Evolutionary conservation across 2,113 vertebrate genomes (phyloP).

Genomic region (Dicentrarchus labrax): DNA sequence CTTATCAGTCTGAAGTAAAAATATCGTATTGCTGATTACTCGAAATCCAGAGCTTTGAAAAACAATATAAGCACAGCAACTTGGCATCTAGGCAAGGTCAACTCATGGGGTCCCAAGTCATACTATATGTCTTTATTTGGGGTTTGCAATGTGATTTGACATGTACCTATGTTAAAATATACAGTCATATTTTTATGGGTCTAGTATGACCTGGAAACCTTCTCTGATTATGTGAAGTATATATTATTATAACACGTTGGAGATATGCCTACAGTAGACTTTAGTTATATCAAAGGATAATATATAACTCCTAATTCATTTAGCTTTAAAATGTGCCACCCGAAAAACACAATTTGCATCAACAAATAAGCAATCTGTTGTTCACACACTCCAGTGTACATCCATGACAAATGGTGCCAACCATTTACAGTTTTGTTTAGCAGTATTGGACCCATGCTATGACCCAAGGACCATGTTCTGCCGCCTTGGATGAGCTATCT

Average conservation of each 20-base stretch:
- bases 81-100: no score
- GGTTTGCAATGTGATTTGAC: neutral
- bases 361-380: neutral
- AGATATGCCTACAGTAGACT: neutral
- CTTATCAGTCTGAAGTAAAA: neutral
- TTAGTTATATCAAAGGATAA: neutral
- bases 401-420: neutral
- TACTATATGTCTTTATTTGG: neutral
- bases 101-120: neutral
- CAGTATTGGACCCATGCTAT: constrained; percentile 9
- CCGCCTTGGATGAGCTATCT: no score
- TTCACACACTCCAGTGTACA: neutral
- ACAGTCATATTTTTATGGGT: neutral
- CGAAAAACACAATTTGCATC: no score
- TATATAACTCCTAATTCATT: no score
- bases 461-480: neutral
- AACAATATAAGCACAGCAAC: no score
- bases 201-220: neutral
- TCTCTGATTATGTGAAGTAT: neutral
- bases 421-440: neutral
- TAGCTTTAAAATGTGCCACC: no score
- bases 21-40: neutral
- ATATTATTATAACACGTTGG: neutral
- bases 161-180: neutral
- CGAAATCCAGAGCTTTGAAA: neutral